Percentiles rank a stretch among this genome's conserved stretches.
These are phyloP conservation scores for Lithophane ornitopus DNA, from an alignment of 2,888 invertebrate genomes.

Conservation along the genomic window DNA sequence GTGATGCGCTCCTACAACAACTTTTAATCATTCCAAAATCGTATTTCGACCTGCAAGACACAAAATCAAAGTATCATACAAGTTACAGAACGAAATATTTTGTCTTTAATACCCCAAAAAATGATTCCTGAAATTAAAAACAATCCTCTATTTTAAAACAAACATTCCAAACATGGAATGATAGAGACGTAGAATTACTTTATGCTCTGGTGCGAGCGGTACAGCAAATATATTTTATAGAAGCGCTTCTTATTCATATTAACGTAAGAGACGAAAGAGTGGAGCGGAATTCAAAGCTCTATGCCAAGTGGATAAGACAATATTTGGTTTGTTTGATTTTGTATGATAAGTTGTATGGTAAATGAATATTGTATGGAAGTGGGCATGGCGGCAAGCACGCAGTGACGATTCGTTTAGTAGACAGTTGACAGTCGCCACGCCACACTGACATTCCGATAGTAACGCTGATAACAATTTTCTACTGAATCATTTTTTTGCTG, in stretches of 20 bases:
- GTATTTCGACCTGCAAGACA: conserved; percentile 28
- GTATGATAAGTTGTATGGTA: conserved; percentile 65
- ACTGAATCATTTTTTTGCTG: conserved; percentile 84
- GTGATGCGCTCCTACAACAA: conserved; percentile 61
- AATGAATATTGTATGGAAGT: conserved; percentile 78
- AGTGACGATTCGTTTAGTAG: conserved; percentile 90
- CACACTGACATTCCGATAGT: conserved; percentile 90
- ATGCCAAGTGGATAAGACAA: conserved; percentile 39
- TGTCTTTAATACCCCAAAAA: conserved; percentile 26
- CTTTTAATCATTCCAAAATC: conserved; percentile 38
- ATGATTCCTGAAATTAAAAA: conserved; percentile 58
- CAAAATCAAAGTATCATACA: conserved; percentile 22
- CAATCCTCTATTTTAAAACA: conserved; percentile 65
- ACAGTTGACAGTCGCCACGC: conserved; percentile 91
- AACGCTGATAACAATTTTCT: conserved; percentile 87
- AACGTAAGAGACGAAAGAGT: conserved; percentile 65
- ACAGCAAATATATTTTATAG: conserved; percentile 80
- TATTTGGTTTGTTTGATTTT: conserved; percentile 54
- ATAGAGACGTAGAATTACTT: conserved; percentile 76
- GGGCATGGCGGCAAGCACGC: conserved; percentile 89
- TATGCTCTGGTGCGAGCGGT: conserved; percentile 73
- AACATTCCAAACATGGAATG: conserved; percentile 71
- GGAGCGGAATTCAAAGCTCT: conserved; percentile 60
- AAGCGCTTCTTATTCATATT: conserved; percentile 44
- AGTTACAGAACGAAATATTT: conserved; percentile 3